Base-by-base conservation (phyloP, 2,888 invertebrate genomes). In the Bimastos eiseni region DNA sequence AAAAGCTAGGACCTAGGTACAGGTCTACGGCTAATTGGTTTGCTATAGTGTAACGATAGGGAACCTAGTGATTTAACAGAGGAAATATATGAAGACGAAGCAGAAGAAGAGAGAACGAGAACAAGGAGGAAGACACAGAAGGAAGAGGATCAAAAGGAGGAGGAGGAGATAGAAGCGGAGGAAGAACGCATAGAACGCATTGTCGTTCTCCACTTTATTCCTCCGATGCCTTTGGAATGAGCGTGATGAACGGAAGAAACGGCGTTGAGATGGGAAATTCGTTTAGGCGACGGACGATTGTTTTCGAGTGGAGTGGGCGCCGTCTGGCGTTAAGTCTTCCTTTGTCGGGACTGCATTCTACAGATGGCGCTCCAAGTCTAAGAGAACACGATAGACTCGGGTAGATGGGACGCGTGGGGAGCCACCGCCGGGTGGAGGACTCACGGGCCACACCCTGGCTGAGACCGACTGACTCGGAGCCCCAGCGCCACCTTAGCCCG, bases 271-370 rank as follows among this genome's bases (percentile, higher is more conserved):
- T 30, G 17, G 70, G 70, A 70, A 70, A 70, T 70, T n/a, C 70
- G 70, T n/a, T 70, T 70, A 70, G 30, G n/a, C 70, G 70, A n/a
- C 70, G 70, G 70, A n/a, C 70, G 70, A 70, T 70, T 70, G 70
- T 70, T n/a, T 70, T 70, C n/a, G 30, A 3, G 70, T n/a, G 17
- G 30, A 70, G 70, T 70, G 70, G 70, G 70, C 70, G 70, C n/a
- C 70, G 70, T 5, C 70, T 70, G 70, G 70, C 70, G 70, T n/a
- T 70, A 70, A 70, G 70, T 70, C 70, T 70, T 70, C 70, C 70
- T 70, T 70, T 70, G 70, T 70, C 70, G 70, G 70, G 30, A n/a
- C 30, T 6, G 70, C 70, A 70, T 70, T 70, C 70, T 8, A 70
- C n/a, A 70, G 70, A 70, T 70, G 70, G 70, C 70, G 70, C n/a